Evolutionary conservation across 2,888 invertebrate species (phyloP).

Genomic region (Aleiodes testaceus): DNA sequence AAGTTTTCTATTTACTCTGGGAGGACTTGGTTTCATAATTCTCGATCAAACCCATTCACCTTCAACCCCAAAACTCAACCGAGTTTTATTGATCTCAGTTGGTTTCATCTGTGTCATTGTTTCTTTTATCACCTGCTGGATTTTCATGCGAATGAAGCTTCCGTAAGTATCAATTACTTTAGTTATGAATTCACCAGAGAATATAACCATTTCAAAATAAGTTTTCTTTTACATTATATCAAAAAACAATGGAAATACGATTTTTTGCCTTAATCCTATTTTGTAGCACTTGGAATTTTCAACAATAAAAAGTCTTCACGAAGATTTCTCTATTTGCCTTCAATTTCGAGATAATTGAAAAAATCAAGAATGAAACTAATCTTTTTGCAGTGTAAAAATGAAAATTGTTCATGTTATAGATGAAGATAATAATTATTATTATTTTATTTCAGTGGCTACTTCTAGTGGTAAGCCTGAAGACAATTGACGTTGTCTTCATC

Average conservation of each 20-base stretch:
- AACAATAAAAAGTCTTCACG: too few species aligned
- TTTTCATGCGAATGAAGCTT: slow-evolving; percentile 99
- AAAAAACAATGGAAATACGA: too few species aligned
- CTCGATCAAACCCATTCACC: slow-evolving; percentile 96
- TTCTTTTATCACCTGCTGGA: slow-evolving; percentile 96
- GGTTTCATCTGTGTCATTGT: slow-evolving; percentile 94
- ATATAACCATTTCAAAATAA: not conserved
- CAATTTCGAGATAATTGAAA: not conserved
- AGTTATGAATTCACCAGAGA: not conserved
- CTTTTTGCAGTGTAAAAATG: not conserved
- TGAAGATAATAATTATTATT: slow-evolving; percentile 13
- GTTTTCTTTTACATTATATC: not conserved
- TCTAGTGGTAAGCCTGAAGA: slow-evolving; percentile 63
- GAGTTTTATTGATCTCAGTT: slow-evolving; percentile 90
- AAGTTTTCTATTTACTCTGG: slow-evolving; percentile 96
- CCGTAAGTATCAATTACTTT: slow-evolving; percentile 76
- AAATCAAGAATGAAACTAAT: not conserved
- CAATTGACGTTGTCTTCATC: slow-evolving; percentile 47
- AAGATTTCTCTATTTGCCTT: too few species aligned
- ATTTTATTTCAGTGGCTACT: slow-evolving; percentile 68
- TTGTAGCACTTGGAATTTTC: too few species aligned
- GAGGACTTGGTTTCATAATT: slow-evolving; percentile 96
- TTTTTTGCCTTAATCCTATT: not conserved
- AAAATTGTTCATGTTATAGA: too few species aligned
- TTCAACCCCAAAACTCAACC: slow-evolving; percentile 90